These are phyloP conservation scores for Oryzias dopingdopingensis DNA, from an alignment of 2,797 vertebrate species.

Conservation along the genomic window DNA sequence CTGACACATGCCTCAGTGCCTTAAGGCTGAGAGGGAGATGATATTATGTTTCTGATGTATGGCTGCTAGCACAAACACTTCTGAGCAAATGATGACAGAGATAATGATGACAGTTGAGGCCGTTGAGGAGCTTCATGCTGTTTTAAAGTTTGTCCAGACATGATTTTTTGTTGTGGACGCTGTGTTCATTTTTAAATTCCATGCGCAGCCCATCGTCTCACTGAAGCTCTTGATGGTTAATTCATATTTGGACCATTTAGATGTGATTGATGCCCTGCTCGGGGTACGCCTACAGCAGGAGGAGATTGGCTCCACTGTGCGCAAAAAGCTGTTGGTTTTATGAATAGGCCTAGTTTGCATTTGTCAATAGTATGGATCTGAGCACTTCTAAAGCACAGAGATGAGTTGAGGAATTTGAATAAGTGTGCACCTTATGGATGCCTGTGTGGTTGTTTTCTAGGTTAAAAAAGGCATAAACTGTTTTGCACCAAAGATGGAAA, in stretches of 20 bases:
- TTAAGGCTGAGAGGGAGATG: conserved; percentile 44
- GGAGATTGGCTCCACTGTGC: conserved; percentile 32
- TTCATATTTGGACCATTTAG: conserved; percentile 72
- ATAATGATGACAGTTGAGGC: conserved; percentile 45
- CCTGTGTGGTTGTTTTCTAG: neutral
- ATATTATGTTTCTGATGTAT: conserved; percentile 51
- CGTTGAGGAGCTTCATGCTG: conserved; percentile 15
- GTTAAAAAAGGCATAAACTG: neutral
- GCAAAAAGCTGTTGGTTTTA: conserved; percentile 54
- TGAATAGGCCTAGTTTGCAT: conserved; percentile 65
- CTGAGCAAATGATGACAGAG: conserved; percentile 41
- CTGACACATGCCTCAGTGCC: conserved; percentile 61
- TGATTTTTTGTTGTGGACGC: conserved; percentile 25
- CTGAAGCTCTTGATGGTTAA: conserved; percentile 51
- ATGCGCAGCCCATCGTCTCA: conserved; percentile 29
- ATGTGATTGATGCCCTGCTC: conserved; percentile 68
- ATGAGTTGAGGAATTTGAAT: conserved; percentile 19
- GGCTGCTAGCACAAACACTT: conserved; percentile 51
- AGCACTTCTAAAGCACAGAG: conserved; percentile 30
- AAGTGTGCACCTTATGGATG: neutral
- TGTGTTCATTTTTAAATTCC: conserved; percentile 38
- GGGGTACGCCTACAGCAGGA: conserved; percentile 38
- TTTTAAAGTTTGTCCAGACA: conserved; percentile 24
- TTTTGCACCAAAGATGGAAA: too few species aligned
- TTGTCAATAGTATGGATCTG: conserved; percentile 65